phyloP scores from a whole-genome alignment of 2,888 invertebrate species.

The Microplitis manilae region DNA sequence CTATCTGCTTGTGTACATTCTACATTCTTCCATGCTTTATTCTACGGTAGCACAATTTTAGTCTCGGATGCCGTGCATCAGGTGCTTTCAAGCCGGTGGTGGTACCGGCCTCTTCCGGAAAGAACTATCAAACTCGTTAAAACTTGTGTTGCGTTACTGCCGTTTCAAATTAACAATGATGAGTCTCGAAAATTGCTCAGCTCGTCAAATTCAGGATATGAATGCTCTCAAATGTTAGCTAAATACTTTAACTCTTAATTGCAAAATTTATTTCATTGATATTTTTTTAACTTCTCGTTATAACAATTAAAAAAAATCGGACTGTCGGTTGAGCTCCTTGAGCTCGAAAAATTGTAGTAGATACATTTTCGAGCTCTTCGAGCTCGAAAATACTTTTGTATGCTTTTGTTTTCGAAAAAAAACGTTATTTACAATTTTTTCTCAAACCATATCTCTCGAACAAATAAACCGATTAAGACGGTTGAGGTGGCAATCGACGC shows the following conservation, averaged over 20 bases:
- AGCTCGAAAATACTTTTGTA: too few relatives aligned
- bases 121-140: conserved; percentile 59
- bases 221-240: not conserved
- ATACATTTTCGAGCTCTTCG: too few relatives aligned
- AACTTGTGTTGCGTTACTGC: conserved; percentile 55
- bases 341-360: too few relatives aligned
- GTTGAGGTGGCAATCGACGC: too few relatives aligned
- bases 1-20: not conserved
- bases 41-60: not conserved
- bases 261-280: not conserved
- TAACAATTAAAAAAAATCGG: too few relatives aligned
- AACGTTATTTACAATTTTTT: too few relatives aligned
- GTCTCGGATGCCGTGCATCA: conserved; percentile 17
- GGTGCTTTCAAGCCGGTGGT: not conserved
- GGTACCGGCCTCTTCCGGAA: conserved; percentile 33
- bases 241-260: not conserved
- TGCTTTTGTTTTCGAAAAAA: too few relatives aligned
- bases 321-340: too few relatives aligned
- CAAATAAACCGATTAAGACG: too few relatives aligned
- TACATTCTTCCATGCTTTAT: not conserved
- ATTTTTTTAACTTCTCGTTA: not conserved
- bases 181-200: conserved; percentile 14
- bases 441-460: too few relatives aligned
- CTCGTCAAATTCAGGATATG: conserved; percentile 17
- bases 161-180: conserved; percentile 50